Evolutionary conservation across 2,113 vertebrate species (phyloP).

Genomic region (Charadrius vociferus): DNA sequence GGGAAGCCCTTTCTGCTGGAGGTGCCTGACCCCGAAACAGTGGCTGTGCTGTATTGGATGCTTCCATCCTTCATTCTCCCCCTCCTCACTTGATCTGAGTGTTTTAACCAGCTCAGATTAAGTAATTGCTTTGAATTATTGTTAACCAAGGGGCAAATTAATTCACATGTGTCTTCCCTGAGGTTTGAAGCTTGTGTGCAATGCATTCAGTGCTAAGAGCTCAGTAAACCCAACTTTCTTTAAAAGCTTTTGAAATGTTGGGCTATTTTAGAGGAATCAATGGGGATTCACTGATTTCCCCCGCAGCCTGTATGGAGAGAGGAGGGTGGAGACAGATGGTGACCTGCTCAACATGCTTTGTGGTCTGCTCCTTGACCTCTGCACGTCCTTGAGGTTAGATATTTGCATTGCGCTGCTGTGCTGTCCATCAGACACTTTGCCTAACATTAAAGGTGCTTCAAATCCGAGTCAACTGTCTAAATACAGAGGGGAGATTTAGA

Average conservation of each 20-base stretch:
- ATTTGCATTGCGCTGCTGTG: rapidly evolving
- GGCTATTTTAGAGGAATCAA: not conserved
- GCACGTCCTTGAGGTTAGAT: rapidly evolving
- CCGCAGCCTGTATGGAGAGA: not conserved
- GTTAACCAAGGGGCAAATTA: not conserved
- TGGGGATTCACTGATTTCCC: not conserved
- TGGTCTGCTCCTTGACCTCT: not conserved
- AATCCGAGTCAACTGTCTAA: not conserved
- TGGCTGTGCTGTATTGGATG: rapidly evolving
- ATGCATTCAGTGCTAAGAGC: not conserved
- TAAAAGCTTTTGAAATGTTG: not conserved
- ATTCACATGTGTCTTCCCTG: rapidly evolving
- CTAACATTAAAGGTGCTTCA: not conserved
- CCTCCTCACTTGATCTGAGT: not conserved
- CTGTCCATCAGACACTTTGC: not conserved
- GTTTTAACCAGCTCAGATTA: not conserved
- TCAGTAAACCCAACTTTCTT: not conserved
- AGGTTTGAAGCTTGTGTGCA: not conserved
- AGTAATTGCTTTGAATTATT: not conserved
- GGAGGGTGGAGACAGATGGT: too few species aligned
- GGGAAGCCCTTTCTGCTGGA: not conserved
- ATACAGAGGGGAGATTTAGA: not conserved
- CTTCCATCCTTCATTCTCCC: not conserved
- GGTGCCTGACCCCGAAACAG: not conserved
- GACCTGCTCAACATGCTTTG: too few species aligned